Evolutionary conservation across 1,140 invertebrate genomes (phyloP).

Genomic region (Apis mellifera): Amel_HAv3.1 CM009931.2:27093001-27093500

Average conservation of each 20-base stretch:
- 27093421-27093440: background rate
- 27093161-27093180: background rate
- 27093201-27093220: no score
- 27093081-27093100: conserved; percentile 76
- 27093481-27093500: background rate
- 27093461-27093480: background rate
- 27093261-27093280: no score
- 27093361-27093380: background rate
- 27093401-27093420: background rate
- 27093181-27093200: background rate
- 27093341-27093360: background rate
- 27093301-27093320: no score
- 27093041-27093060: conserved; percentile 65
- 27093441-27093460: conserved; percentile 11
- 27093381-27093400: conserved; percentile 8
- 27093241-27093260: no score
- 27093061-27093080: conserved; percentile 71
- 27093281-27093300: no score
- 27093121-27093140: conserved; percentile 53
- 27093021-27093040: conserved; percentile 70
- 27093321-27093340: no score
- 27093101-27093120: conserved; percentile 51
- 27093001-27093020: conserved; percentile 56
- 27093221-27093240: no score
- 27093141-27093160: background rate